These are phyloP conservation scores for Stichopus chloronotus DNA, from an alignment of 35 echinoderm and acorn worm species.

Conservation along the genomic window DNA sequence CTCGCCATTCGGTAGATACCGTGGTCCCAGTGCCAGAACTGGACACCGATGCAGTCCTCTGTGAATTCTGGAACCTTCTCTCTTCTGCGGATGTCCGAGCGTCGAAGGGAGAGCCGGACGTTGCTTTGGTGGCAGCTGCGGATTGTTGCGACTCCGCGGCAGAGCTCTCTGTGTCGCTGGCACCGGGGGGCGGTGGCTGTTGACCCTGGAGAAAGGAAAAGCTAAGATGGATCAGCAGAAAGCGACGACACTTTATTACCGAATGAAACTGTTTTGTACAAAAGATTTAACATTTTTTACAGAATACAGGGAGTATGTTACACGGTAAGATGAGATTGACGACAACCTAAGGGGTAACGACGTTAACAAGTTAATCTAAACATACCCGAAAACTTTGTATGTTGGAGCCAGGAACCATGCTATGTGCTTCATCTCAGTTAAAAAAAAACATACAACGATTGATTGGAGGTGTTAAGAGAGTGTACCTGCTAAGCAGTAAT, in stretches of 20 bases:
- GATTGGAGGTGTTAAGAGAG: too few species aligned
- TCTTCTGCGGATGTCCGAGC: slow-evolving; percentile 39
- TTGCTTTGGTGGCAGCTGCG: not conserved
- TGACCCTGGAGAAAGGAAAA: not conserved
- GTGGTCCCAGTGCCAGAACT: slow-evolving; percentile 62
- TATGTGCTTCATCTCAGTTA: too few species aligned
- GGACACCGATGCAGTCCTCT: slow-evolving; percentile 72
- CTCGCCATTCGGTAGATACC: slow-evolving; percentile 78
- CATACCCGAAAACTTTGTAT: too few species aligned
- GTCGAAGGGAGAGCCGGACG: not conserved
- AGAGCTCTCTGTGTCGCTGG: slow-evolving; percentile 93
- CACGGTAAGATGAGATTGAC: not conserved
- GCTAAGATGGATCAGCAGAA: not conserved
- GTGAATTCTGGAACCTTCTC: slow-evolving; percentile 8
- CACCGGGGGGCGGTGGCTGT: slow-evolving; percentile 34
- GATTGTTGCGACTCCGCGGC: slow-evolving; percentile 69
- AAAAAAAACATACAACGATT: too few species aligned
- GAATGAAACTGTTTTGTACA: not conserved
- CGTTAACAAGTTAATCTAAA: too few species aligned
- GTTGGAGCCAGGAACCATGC: too few species aligned
- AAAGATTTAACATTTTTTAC: not conserved
- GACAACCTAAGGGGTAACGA: too few species aligned
- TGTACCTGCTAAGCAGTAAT: too few species aligned
- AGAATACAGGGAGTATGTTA: not conserved
- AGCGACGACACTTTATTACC: not conserved